These are phyloP conservation scores for Tympanuchus pallidicinctus DNA, from an alignment of 2,113 vertebrate species.

Conservation along the genomic window DNA sequence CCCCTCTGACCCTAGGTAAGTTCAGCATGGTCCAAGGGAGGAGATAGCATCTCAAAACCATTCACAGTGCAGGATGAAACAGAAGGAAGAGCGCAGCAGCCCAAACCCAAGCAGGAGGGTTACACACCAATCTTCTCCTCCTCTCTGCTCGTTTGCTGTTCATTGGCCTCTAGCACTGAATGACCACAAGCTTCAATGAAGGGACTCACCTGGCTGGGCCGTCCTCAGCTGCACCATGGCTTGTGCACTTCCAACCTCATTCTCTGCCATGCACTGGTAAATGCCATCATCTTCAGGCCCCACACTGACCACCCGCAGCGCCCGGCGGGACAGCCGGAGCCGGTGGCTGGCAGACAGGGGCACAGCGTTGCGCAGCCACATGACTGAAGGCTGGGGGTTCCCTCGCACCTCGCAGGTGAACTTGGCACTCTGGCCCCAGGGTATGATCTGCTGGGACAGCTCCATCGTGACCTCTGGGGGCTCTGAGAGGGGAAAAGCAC, in stretches of 20 bases:
- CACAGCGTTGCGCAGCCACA: constrained; percentile 90
- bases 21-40: neutral
- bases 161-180: neutral
- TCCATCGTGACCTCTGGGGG: constrained; percentile 92
- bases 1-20: neutral
- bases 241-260: constrained; percentile 92
- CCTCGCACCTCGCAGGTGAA: constrained; percentile 91
- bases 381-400: constrained; percentile 88
- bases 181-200: accelerated
- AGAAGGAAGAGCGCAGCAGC: neutral
- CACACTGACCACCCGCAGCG: constrained; percentile 83
- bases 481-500: constrained; percentile 74
- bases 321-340: constrained; percentile 80
- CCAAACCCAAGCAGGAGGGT: neutral
- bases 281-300: constrained; percentile 92
- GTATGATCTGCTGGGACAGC: constrained; percentile 87
- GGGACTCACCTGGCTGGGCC: constrained; percentile 78
- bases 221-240: constrained; percentile 89
- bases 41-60: neutral
- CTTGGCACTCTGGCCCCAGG: constrained; percentile 88
- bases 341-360: constrained; percentile 83
- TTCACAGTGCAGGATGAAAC: accelerated
- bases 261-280: constrained; percentile 98
- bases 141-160: neutral
- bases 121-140: neutral